Conservation (phyloP, 2,113 vertebrate species). For the Balaeniceps rex region DNA sequence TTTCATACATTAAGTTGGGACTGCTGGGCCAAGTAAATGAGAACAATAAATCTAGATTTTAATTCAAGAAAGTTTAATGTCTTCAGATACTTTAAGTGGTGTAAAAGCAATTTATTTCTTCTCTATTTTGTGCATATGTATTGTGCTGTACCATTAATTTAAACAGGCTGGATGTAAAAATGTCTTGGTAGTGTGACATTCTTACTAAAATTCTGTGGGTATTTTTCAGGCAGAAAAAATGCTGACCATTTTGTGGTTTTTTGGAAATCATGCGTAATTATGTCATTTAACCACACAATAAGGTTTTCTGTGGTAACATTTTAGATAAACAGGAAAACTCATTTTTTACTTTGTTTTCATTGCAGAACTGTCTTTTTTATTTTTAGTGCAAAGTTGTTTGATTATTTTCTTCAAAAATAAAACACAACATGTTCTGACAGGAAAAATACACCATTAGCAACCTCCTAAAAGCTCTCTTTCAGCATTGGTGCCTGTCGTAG, state of each 20-base stretch:
- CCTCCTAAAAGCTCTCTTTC: not conserved
- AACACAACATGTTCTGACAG: not conserved
- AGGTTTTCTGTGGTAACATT: conserved; percentile 57
- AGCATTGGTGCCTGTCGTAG: not conserved
- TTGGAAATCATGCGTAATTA: conserved; percentile 65
- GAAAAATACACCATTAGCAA: not conserved
- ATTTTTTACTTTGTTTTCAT: conserved; percentile 49
- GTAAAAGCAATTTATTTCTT: conserved; percentile 29
- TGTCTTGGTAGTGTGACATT: conserved; percentile 47
- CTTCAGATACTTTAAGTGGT: conserved; percentile 14
- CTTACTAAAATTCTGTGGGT: conserved; percentile 65
- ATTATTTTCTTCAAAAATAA: conserved; percentile 11
- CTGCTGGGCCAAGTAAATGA: conserved; percentile 19
- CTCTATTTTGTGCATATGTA: not conserved
- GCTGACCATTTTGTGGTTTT: conserved; percentile 70
- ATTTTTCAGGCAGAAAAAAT: conserved; percentile 73
- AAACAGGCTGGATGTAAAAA: conserved; percentile 53
- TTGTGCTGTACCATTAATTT: conserved; percentile 47
- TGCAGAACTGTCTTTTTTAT: not conserved
- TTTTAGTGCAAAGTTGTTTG: not conserved
- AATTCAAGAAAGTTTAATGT: not conserved
- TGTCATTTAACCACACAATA: conserved; percentile 68
- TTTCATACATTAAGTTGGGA: not conserved
- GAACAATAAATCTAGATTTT: not conserved
- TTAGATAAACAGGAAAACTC: conserved; percentile 60